These are phyloP conservation scores for Spongia lamella DNA, from an alignment of 37 sponge, comb jelly and placozoan species.

Conservation along the genomic window DNA sequence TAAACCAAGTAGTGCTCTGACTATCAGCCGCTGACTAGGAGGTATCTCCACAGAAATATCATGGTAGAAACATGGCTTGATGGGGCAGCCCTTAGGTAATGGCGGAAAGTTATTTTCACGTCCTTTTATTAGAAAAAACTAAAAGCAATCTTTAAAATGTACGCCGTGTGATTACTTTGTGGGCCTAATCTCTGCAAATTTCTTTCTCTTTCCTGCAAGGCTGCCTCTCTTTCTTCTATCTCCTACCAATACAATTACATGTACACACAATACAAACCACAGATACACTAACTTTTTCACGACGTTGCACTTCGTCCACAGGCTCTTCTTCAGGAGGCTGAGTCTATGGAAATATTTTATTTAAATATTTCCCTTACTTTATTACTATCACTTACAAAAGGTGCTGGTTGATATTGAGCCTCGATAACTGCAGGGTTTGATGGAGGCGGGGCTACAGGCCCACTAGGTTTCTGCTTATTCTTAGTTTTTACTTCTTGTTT, in stretches of 20 bases:
- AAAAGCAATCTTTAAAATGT: no score
- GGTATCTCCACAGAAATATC: constrained; percentile 88
- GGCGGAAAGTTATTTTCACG: constrained; percentile 92
- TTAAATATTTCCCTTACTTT: background rate
- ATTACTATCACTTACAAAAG: background rate
- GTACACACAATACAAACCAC: background rate
- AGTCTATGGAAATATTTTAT: constrained; percentile 16
- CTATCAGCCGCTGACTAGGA: constrained; percentile 63
- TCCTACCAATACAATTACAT: constrained; percentile 36
- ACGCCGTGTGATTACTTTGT: constrained; percentile 10
- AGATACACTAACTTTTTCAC: constrained; percentile 40
- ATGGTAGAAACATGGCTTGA: constrained; percentile 93
- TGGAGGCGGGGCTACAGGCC: constrained; percentile 46
- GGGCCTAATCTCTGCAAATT: constrained; percentile 39
- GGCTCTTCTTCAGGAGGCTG: background rate
- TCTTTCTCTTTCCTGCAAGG: constrained; percentile 42
- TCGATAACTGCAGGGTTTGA: constrained; percentile 53
- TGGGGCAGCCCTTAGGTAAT: constrained; percentile 71
- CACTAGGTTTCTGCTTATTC: constrained; percentile 24
- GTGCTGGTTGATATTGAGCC: background rate
- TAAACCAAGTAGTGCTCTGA: constrained; percentile 43
- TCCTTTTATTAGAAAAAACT: constrained; percentile 9
- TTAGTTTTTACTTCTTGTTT: constrained; percentile 32
- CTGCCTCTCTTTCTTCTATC: constrained; percentile 46
- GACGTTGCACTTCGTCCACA: constrained; percentile 38